Evolutionary conservation across 2,888 invertebrate genomes (phyloP).

Genomic region (Pyrgus malvae): DNA sequence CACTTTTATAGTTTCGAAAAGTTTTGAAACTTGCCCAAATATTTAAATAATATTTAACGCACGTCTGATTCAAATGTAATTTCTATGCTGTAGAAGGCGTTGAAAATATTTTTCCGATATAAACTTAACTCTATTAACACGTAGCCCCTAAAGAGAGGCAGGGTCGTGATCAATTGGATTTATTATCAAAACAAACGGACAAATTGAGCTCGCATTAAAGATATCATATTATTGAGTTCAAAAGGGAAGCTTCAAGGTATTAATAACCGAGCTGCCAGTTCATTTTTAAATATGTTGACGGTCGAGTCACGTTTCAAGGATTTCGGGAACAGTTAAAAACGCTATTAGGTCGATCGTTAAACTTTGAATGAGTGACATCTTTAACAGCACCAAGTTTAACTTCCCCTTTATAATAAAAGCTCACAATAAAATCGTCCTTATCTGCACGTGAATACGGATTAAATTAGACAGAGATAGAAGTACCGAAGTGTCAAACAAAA

Average conservation of each 20-base stretch:
- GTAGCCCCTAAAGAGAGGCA: slow-evolving; percentile 19
- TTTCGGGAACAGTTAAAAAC: slow-evolving; percentile 77
- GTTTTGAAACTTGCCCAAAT: too few species aligned
- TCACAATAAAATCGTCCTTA: slow-evolving; percentile 37
- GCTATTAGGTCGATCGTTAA: slow-evolving; percentile 79
- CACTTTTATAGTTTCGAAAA: too few species aligned
- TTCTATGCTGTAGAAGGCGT: not conserved
- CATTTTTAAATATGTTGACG: slow-evolving; percentile 77
- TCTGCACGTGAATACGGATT: slow-evolving; percentile 7
- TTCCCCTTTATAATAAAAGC: slow-evolving; percentile 14
- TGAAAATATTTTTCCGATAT: slow-evolving; percentile 2
- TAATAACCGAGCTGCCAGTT: slow-evolving; percentile 68
- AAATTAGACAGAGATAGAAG: slow-evolving; percentile 1
- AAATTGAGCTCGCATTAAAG: slow-evolving; percentile 53
- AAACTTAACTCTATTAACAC: slow-evolving; percentile 20
- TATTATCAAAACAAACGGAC: slow-evolving; percentile 40
- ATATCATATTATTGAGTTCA: slow-evolving; percentile 59
- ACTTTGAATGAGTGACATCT: slow-evolving; percentile 79
- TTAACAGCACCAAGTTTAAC: slow-evolving; percentile 49
- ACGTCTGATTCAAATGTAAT: too few species aligned
- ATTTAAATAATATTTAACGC: too few species aligned
- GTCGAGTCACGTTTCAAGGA: slow-evolving; percentile 77
- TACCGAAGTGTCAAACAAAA: slow-evolving; percentile 30
- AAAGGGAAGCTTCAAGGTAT: slow-evolving; percentile 64
- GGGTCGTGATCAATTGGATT: slow-evolving; percentile 33